Evolutionary conservation across 2,113 vertebrate species (phyloP).

Genomic region (Bagarius yarrelli): DNA sequence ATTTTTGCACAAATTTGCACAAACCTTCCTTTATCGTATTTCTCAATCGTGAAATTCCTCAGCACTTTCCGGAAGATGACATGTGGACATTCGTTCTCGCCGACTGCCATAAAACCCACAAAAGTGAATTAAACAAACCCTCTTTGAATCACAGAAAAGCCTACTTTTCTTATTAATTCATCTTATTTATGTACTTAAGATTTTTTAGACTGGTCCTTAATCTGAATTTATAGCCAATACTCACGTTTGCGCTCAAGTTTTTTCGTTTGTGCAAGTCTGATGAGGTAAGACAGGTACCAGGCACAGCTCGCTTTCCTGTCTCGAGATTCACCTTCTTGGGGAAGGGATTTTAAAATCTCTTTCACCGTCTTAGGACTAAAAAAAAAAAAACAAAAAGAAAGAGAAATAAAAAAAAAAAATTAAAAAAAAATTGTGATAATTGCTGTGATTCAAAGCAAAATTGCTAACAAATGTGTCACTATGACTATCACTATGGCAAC

Average conservation of each 20-base stretch:
- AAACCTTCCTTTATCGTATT: constrained; percentile 67
- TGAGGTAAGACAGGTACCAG: constrained; percentile 82
- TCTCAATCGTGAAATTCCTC: constrained; percentile 67
- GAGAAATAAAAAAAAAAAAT: not conserved
- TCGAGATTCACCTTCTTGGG: constrained; percentile 62
- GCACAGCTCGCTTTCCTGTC: constrained; percentile 75
- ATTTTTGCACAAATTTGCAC: not conserved
- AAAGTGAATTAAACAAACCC: not conserved
- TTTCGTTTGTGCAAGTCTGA: constrained; percentile 75
- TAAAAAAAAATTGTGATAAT: not conserved
- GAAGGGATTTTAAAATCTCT: constrained; percentile 75
- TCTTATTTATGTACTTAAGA: too few relatives aligned
- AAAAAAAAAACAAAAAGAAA: not conserved
- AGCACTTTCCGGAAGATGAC: constrained; percentile 65
- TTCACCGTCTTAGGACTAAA: constrained; percentile 68
- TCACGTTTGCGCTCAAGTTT: constrained; percentile 80
- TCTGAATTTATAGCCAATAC: constrained; percentile 38
- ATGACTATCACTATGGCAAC: not conserved
- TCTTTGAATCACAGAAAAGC: not conserved
- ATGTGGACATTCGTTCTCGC: constrained; percentile 67
- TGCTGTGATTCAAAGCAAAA: not conserved
- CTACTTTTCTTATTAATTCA: not conserved
- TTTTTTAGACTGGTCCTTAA: not conserved
- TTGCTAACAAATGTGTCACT: not conserved
- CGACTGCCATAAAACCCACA: constrained; percentile 54